Evolutionary conservation across 2,797 vertebrate species (phyloP).

Genomic region (Gymnocypris eckloni): DNA sequence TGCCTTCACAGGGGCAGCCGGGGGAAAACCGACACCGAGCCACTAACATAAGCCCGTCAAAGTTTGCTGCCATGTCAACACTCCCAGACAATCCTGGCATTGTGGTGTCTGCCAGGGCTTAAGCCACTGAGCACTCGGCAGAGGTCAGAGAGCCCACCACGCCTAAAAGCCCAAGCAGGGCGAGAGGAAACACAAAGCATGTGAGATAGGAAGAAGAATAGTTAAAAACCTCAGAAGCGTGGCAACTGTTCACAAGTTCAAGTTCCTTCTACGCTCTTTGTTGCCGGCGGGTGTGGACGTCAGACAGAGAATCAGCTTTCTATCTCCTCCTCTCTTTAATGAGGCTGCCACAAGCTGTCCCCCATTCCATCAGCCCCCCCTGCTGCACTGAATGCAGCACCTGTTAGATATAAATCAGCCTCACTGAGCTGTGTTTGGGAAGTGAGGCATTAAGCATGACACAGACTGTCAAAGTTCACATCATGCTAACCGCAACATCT

Average conservation of each 20-base stretch:
- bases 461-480: constrained; percentile 82
- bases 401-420: constrained; percentile 87
- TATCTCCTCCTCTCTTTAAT: constrained; percentile 75
- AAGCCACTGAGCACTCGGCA: constrained; percentile 31
- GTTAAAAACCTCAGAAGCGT: constrained; percentile 65
- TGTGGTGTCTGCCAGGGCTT: constrained; percentile 57
- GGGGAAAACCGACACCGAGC: constrained; percentile 38
- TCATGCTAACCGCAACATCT: constrained; percentile 80
- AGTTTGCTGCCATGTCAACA: constrained; percentile 60
- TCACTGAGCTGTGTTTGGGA: constrained; percentile 81
- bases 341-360: constrained; percentile 71
- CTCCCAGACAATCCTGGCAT: constrained; percentile 62
- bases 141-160: constrained; percentile 25
- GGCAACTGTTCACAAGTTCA: constrained; percentile 64
- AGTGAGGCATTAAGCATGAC: constrained; percentile 86
- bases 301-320: constrained; percentile 64
- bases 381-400: constrained; percentile 73
- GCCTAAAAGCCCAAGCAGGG: constrained; percentile 28
- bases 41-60: constrained; percentile 61
- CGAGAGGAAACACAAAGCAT: constrained; percentile 30
- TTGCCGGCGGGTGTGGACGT: constrained; percentile 56
- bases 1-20: constrained; percentile 16
- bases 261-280: constrained; percentile 58
- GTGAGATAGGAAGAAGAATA: constrained; percentile 18
- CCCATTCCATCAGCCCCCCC: constrained; percentile 49